Conservation (phyloP, 2,888 invertebrate species). For the Dasypolia templi region DNA sequence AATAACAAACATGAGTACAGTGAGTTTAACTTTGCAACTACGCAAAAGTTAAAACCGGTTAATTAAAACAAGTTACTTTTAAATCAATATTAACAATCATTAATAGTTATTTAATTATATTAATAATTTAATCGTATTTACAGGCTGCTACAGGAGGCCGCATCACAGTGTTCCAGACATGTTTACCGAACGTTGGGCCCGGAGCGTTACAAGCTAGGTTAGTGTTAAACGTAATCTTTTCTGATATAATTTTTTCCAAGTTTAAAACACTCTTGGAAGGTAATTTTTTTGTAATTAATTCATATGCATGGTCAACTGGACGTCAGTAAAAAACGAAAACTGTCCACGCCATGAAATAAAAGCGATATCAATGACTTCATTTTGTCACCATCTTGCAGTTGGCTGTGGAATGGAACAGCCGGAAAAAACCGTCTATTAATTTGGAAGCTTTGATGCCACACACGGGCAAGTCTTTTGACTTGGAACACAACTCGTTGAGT, state of each 20-base stretch:
- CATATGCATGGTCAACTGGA: neutral
- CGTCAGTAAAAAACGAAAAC: neutral
- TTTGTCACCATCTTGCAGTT: neutral
- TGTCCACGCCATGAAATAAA: neutral
- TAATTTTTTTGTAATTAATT: neutral
- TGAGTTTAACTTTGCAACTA: neutral
- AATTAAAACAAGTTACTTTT: neutral
- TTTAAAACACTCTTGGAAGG: neutral
- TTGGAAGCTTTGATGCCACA: neutral
- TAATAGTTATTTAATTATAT: too few species aligned
- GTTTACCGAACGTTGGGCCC: constrained; percentile 96
- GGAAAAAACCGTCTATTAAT: neutral
- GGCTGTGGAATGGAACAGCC: neutral
- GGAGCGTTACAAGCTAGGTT: constrained; percentile 95
- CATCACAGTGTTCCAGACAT: constrained; percentile 98
- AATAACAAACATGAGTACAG: neutral
- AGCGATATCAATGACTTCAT: neutral
- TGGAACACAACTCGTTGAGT: neutral
- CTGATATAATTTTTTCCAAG: neutral
- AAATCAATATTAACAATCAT: too few species aligned
- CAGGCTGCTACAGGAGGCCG: constrained; percentile 97
- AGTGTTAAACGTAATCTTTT: neutral
- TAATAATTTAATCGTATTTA: constrained; percentile 48
- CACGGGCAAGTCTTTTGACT: neutral
- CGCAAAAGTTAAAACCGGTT: neutral